Base-by-base conservation (phyloP, 2,888 invertebrate species). In the Tipula unca region DNA sequence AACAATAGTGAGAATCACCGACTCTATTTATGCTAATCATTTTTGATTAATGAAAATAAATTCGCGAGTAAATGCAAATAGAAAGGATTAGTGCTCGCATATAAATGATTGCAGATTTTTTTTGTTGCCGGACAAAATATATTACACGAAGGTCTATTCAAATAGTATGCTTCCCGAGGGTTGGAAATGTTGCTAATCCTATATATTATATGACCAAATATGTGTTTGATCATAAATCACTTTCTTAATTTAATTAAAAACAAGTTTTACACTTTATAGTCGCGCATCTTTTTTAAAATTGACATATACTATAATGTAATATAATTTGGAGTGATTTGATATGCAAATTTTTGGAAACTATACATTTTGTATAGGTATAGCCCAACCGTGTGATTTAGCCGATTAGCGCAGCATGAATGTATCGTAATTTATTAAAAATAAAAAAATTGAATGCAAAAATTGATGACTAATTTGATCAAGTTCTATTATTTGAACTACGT, bases 61-160 rank as follows among this genome's bases (percentile, higher is more conserved):
- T 69, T 69, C 69, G 69, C 69, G 69, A 69, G 69, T 69, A 69
- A 69, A 69, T 69, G 69, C 69, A 69, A 69, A 69, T 69, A 69
- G 69, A 69, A 69, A 69, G 69, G 69, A 69, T 69, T 69, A 69
- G 69, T 25, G 25, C 4, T 48, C 48, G 48, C 48, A 48, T 17
- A 48, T 17, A 48, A 48, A 48, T 48, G 48, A 48, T 48, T 48
- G 48, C 48, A 48, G 48, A 48, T 48, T 48, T 48, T 48, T n/a
- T 48, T 69, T 69, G 10, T 25, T 2, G 25, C 69, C 25, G 69
- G 69, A 69, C 69, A 54, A 4, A 69, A 69, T 10, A 32, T 54
- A 42, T 10, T 42, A 14, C 13, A 42, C 42, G 1, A 13, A 13
- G 42, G 42, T 42, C 14, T 42, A 35, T 13, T 42, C 17, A 20